phyloP scores from a whole-genome alignment of 2,797 vertebrate species.

The Podargus strigoides region DNA sequence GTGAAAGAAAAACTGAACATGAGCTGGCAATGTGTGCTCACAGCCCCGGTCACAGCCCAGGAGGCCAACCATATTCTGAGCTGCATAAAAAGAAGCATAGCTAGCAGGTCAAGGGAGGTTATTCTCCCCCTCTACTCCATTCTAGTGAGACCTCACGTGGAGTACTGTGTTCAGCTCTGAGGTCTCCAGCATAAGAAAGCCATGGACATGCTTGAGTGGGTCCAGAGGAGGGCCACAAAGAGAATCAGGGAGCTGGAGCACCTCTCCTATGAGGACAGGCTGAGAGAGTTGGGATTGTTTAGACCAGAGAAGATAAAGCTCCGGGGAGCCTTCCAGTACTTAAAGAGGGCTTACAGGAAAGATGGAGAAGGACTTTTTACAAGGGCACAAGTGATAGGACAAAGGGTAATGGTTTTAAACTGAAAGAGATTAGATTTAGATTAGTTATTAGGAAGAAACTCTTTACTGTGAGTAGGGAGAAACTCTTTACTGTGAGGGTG shows the following conservation, averaged over 20 bases:
- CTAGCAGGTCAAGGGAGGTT: not conserved
- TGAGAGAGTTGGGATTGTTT: not conserved
- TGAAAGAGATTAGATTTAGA: not conserved
- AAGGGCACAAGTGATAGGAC: not conserved
- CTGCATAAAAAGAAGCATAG: not conserved
- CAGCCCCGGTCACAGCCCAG: not conserved
- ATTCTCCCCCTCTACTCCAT: not conserved
- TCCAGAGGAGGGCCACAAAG: not conserved
- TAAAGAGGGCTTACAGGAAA: not conserved
- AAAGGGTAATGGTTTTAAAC: not conserved
- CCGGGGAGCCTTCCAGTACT: not conserved
- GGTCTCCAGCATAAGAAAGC: too few relatives aligned
- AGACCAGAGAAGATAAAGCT: not conserved
- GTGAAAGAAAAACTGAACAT: not conserved
- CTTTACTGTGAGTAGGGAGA: not conserved
- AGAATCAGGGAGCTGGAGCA: not conserved
- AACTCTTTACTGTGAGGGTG: not conserved
- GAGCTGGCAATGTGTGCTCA: not conserved
- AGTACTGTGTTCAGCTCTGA: not conserved
- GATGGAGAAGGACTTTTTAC: not conserved
- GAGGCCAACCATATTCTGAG: not conserved
- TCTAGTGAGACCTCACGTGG: not conserved
- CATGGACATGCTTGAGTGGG: too few relatives aligned
- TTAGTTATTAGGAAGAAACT: not conserved
- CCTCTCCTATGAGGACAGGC: not conserved